phyloP scores from a whole-genome alignment of 2,113 vertebrate genomes.

The Microcebus griseorufus region DNA sequence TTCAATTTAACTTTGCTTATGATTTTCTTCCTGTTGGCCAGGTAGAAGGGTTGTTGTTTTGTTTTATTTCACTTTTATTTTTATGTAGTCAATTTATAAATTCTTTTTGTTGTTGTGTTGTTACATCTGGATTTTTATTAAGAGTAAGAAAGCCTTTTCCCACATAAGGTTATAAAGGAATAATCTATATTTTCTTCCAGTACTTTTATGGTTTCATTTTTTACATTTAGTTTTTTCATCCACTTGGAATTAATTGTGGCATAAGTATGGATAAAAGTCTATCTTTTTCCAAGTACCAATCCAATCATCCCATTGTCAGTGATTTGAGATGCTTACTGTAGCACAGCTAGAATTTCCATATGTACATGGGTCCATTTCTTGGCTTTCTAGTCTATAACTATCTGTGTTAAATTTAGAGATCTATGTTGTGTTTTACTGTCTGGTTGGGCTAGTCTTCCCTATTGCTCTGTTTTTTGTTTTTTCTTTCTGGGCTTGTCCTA shows the following conservation, averaged over 20 bases:
- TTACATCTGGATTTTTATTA: not conserved
- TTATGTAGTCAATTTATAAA: not conserved
- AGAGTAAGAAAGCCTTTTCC: not conserved
- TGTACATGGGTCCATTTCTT: not conserved
- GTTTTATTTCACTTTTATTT: not conserved
- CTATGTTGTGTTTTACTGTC: not conserved
- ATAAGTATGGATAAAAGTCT: not conserved
- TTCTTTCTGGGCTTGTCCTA: not conserved
- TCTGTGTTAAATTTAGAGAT: not conserved
- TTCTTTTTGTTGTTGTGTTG: not conserved
- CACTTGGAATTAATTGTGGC: not conserved
- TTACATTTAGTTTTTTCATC: not conserved
- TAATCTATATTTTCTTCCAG: not conserved
- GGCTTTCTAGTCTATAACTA: not conserved
- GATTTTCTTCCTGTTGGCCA: not conserved
- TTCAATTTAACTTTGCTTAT: not conserved
- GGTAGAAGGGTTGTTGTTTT: not conserved
- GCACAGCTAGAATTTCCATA: not conserved
- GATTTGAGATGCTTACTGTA: not conserved
- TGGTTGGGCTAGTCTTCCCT: not conserved
- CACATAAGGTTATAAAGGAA: not conserved
- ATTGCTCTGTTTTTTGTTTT: not conserved
- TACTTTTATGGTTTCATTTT: not conserved
- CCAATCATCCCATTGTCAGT: not conserved
- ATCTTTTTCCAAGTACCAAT: not conserved